Evolutionary conservation across 2,797 vertebrate species (phyloP).

Genomic region (Sylvilagus floridanus): DNA sequence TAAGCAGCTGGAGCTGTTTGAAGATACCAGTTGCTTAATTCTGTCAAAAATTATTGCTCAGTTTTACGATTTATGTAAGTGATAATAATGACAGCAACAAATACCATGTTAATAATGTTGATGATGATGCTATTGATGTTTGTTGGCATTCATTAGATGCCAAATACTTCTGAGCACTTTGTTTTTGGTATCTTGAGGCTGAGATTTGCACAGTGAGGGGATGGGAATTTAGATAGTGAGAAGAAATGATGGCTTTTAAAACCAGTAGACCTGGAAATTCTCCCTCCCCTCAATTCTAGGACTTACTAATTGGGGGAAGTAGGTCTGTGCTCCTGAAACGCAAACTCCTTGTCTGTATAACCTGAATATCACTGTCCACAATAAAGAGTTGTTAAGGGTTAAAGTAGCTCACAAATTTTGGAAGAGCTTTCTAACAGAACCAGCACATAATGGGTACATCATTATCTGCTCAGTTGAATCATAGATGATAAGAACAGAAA

Average conservation of each 20-base stretch:
- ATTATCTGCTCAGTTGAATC: slow-evolving; percentile 6
- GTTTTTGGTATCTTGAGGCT: background rate
- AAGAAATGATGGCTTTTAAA: background rate
- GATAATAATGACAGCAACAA: background rate
- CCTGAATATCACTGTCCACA: background rate
- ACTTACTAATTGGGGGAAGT: background rate
- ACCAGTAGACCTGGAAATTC: background rate
- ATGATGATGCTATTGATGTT: background rate
- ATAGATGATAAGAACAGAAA: slow-evolving; percentile 23
- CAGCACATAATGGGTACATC: background rate
- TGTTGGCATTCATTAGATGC: background rate
- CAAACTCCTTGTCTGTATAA: background rate
- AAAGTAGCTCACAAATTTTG: background rate
- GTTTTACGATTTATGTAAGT: slow-evolving; percentile 27
- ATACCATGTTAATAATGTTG: background rate
- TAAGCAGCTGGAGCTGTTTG: background rate
- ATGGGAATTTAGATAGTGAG: background rate
- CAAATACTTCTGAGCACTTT: background rate
- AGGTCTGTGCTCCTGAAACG: background rate
- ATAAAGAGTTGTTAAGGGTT: background rate
- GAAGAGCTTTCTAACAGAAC: slow-evolving; percentile 9
- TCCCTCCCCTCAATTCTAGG: background rate
- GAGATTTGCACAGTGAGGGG: background rate
- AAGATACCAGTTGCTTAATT: slow-evolving; percentile 12
- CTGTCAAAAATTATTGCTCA: slow-evolving; percentile 29